Base-by-base conservation (phyloP, 2,113 vertebrate species). In the Dasypus novemcinctus region DNA sequence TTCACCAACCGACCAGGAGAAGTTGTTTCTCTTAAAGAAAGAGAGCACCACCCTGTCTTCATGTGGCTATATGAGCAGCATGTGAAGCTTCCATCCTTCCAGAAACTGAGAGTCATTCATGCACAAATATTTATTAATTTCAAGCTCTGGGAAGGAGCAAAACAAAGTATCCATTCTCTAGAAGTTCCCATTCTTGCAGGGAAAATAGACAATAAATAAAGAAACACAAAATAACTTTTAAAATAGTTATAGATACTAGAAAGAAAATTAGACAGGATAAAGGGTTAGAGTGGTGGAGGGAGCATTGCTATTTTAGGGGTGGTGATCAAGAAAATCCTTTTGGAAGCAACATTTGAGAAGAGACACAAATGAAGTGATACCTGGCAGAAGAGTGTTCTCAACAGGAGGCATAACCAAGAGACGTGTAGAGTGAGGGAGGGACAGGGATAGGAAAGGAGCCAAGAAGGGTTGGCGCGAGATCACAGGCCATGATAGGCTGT, bases 101-200 rank as follows among this genome's bases (percentile, higher is more conserved):
- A 46, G 27, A 15, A 38, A 41, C 74, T 69, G 54, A 41, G 3
- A 21, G 52, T 72, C 78, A 91, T 85, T 87, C 90, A n/a, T 75
- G 54, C 21, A 81, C 0, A 1, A 57, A 36, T 27, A 57, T 84
- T 84, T 87, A 78, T 43, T 54, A 74, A 93, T 63, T 49, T 68
- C 61, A 72, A 25, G 41, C 59, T 90, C 84, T 76, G 41, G 69
- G 43, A 95, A 87, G 75, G 52, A 84, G 63, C 36, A 85, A 49
- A 88, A 78, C 46, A 33, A 83, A 79, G 20, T 52, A 69, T 95
- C 74, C 80, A n/a, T 15, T 31, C 71, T 95, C 90, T 94, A 79
- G 93, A 38, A 57, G 18, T 90, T 95, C 68, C 46, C 92, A 92
- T 27, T 76, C 41, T 66, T 72, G 31, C 5, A 4, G 7, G 61